Percentiles rank a stretch among this genome's conserved stretches.
phyloP scores from a whole-genome alignment of 2,888 invertebrate species.

The Rhogogaster chlorosoma region DNA sequence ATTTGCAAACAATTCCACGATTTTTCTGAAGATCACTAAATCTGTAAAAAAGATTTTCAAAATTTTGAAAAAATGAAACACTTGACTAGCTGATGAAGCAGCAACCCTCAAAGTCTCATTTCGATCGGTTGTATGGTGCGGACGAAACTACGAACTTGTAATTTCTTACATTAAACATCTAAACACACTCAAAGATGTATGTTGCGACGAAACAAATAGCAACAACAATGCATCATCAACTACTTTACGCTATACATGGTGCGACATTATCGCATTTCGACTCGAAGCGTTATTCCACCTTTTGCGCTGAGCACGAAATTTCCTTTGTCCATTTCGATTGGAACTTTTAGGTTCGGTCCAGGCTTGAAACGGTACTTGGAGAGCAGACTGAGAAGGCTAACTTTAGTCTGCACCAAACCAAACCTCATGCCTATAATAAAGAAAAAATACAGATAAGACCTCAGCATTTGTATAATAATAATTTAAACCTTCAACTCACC shows the following conservation, averaged over 20 bases:
- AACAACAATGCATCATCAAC: background rate
- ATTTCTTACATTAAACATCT: too few species aligned
- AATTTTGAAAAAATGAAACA: too few species aligned
- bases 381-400: conserved; percentile 72
- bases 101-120: too few species aligned
- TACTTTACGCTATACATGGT: background rate
- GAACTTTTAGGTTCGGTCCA: conserved; percentile 68
- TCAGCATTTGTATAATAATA: background rate
- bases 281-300: conserved; percentile 61
- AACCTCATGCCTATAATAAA: conserved; percentile 66
- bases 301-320: conserved; percentile 65
- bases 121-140: too few species aligned
- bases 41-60: too few species aligned
- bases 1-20: too few species aligned
- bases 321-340: conserved; percentile 62
- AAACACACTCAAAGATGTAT: too few species aligned
- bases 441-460: background rate
- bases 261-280: conserved; percentile 13
- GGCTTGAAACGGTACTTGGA: conserved; percentile 70
- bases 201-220: background rate
- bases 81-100: too few species aligned
- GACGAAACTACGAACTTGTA: too few species aligned
- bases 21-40: too few species aligned
- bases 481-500: conserved; percentile 60
- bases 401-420: conserved; percentile 72